These are phyloP conservation scores for Cerastis rubricosa DNA, from an alignment of 2,888 invertebrate genomes.

Conservation along the genomic window DNA sequence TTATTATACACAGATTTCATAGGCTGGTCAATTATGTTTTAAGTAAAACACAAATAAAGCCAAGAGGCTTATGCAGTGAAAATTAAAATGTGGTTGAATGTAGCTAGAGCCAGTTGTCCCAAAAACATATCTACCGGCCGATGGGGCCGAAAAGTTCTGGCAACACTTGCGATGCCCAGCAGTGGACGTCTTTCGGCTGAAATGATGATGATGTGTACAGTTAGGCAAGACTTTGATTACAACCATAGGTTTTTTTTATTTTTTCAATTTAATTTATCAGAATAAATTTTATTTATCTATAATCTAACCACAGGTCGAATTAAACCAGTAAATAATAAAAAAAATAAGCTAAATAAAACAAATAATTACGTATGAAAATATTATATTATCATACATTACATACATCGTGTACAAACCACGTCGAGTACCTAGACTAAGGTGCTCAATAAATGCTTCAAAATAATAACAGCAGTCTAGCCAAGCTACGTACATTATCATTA, in stretches of 20 bases:
- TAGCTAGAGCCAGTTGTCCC: neutral
- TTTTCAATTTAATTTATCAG: too few relatives aligned
- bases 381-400: constrained; percentile 83
- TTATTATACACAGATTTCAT: neutral
- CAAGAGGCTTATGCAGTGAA: neutral
- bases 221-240: too few relatives aligned
- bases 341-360: constrained; percentile 52
- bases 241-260: neutral
- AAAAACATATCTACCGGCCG: neutral
- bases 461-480: constrained; percentile 79
- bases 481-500: constrained; percentile 72
- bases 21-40: neutral
- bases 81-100: neutral
- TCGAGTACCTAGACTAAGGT: constrained; percentile 77
- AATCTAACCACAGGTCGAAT: neutral
- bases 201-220: too few relatives aligned
- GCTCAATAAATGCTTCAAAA: constrained; percentile 81
- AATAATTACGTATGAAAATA: constrained; percentile 80
- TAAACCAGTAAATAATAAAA: neutral
- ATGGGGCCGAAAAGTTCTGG: too few relatives aligned
- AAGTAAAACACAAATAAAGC: neutral
- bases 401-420: constrained; percentile 84
- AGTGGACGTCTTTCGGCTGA: too few relatives aligned
- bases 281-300: too few relatives aligned
- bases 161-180: too few relatives aligned